Evolutionary conservation across 2,797 vertebrate genomes (phyloP), one percentile per base, ranked within the genome.

Genomic region (Picus viridis): DNA sequence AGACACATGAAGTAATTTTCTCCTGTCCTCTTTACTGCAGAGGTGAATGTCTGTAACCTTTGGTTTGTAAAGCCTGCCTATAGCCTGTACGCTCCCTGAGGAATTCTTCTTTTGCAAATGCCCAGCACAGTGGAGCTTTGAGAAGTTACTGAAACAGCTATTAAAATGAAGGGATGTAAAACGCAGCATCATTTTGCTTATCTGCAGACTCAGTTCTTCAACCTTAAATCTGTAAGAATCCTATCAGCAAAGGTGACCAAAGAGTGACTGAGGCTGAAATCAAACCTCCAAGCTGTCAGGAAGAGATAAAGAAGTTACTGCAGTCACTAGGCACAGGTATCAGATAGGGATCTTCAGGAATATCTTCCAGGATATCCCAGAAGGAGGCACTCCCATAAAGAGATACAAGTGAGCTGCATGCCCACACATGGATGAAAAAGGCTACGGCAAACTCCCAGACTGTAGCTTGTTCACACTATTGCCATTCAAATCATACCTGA

Each of bases 361-460:
- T n/a, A n/a, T n/a, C n/a, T 54, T 72, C 69, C 47, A 77, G 79
- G 73, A 75, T 80, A 91, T 41, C 87, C 92, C 10, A 4, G 70
- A 49, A 83, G 80, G 53, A 89, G 63, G 39, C 76, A 81, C 56
- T 90, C 73, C 84, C 82, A 76, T 56, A 30, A 61, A 82, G 62
- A 89, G 78, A 58, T 13, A 62, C 14, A 2, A 27, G 58, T 0
- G 2, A 89, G 62, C 69, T 85, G 54, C 75, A 41, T 56, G 91
- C 59, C 59, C 77, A 62, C 58, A 62, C 62, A 24, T 3, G 27
- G 34, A 85, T 10, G 63, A 71, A 83, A 87, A 83, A 83, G 90
- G 86, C 89, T 56, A 47, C 36, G 86, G 92, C 84, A 93, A 89
- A 95, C 84, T 64, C 79, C 82, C 75, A 81, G 69, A 23, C 56